Evolutionary conservation across 2,797 vertebrate genomes (phyloP), one percentile per base, ranked within the genome.

Genomic region (Lacerta viridis): DNA sequence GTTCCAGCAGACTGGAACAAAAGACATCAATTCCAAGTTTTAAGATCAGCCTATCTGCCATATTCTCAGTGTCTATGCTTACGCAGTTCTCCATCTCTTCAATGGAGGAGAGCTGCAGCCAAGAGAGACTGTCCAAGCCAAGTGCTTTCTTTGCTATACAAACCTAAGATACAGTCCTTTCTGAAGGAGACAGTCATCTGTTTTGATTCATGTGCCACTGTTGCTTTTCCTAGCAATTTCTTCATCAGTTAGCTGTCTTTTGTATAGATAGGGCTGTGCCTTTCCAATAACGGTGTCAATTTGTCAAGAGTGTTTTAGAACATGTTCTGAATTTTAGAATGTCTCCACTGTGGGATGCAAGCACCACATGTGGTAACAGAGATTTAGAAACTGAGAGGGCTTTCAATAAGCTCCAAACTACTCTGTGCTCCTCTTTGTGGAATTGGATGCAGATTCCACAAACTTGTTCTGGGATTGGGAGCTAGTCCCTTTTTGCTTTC

Each of bases 1-100:
- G 92, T 92, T 95, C 92, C 94, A 92, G 94, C 91, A 93, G 92
- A 92, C 75, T 85, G 90, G 93, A 92, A 92, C 7, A 90, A 75
- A 88, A 84, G 25, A 76, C 23, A 55, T 64, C 29, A 43, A 83
- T 77, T n/a, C 85, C 86, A 89, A 33, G 86, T 92, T 94, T 90
- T 93, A 90, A 83, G 81, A 91, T 25, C 72, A 81, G 66, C 85
- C 94, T 91, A 68, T 79, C 88, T 79, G 88, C 69, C 84, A 71
- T 89, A 88, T 87, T 87, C 93, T 90, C 86, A 74, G 71, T 33
- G 59, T 88, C 86, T 92, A 50, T 82, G 91, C 84, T 87, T 93
- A 89, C 27, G 80, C 81, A 78, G 46, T 90, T 93, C 80, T 93
- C 84, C 85, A 50, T 29, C 80, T 68, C 90, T 87, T 80, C 88